Base-by-base conservation (phyloP, 2,113 vertebrate species). In the Peromyscus polionotus region DNA sequence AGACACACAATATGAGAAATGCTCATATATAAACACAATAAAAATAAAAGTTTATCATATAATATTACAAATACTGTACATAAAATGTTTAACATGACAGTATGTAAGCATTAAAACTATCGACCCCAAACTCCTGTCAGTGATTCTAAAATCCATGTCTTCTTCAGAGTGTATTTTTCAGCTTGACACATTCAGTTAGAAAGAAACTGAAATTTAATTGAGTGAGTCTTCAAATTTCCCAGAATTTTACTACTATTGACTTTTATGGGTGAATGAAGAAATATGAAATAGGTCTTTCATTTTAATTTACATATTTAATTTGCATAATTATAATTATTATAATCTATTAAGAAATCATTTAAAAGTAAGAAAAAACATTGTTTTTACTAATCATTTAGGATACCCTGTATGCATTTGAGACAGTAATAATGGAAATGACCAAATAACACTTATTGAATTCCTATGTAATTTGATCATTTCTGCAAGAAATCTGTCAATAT, bases 361-460 rank as follows among this genome's bases (percentile, higher is more conserved):
- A 68, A 59, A 22, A 36, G 45, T 36, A 12, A 31, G 0, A 4
- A 24, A 13, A n/a, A 12, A 17, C 10, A 67, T 20, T 88, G 9
- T 45, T 92, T 87, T 91, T 10, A 96, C 80, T 86, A 73, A 68
- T 39, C 28, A 80, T 95, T 88, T 85, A 39, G 33, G 22, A 70
- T 80, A 72, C 4, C 1, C 16, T 85, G 0, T 51, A 85, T 1
- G 10, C 28, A n/a, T 54, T 80, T 51, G 90, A 87, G 17, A 33
- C 4, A 6, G 1, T 65, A 5, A 5, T 81, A 57, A 54, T 93
- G 24, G 22, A 90, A 94, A 77, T 57, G 33, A 33, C 9, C n/a
- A 97, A 83, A 92, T 77, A 59, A 48, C 45, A 45, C 51, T 87
- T 84, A 39, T 28, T 5, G 28, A 96, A 94, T 70, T 95, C 13